Conservation (phyloP, 2,113 vertebrate species). For the Lasiurus borealis region DNA sequence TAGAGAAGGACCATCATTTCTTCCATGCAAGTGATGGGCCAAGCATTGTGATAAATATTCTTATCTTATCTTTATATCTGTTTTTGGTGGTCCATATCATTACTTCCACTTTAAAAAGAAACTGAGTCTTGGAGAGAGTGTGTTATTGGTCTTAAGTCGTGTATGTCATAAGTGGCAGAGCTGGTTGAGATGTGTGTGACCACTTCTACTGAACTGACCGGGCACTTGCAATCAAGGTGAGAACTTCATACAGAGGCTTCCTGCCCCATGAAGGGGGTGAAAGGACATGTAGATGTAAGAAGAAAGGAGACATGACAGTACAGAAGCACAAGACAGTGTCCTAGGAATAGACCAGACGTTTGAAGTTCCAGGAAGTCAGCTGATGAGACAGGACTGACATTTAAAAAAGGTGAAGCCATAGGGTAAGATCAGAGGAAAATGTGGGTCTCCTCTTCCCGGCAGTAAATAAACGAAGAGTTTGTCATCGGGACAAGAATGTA, state of each 20-base stretch:
- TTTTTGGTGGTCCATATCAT: background rate
- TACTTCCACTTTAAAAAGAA: background rate
- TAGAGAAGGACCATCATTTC: background rate
- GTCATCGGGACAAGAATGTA: background rate
- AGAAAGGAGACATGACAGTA: background rate
- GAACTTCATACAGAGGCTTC: background rate
- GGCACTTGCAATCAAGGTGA: background rate
- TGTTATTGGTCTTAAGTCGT: background rate
- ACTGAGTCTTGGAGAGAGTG: background rate
- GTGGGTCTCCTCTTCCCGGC: accelerated
- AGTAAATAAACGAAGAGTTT: background rate
- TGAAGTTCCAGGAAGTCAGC: background rate
- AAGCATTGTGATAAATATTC: background rate
- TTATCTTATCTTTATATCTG: background rate
- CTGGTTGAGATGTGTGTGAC: background rate
- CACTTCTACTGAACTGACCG: background rate
- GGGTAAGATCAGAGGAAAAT: background rate
- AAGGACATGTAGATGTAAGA: background rate
- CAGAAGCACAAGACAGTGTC: background rate
- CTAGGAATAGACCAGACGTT: background rate
- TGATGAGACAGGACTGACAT: background rate
- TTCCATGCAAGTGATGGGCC: background rate
- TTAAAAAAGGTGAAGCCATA: background rate
- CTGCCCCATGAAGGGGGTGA: background rate
- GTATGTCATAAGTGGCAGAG: background rate